phyloP scores from a whole-genome alignment of 2,888 invertebrate genomes.

The Nymphalis c-album region DNA sequence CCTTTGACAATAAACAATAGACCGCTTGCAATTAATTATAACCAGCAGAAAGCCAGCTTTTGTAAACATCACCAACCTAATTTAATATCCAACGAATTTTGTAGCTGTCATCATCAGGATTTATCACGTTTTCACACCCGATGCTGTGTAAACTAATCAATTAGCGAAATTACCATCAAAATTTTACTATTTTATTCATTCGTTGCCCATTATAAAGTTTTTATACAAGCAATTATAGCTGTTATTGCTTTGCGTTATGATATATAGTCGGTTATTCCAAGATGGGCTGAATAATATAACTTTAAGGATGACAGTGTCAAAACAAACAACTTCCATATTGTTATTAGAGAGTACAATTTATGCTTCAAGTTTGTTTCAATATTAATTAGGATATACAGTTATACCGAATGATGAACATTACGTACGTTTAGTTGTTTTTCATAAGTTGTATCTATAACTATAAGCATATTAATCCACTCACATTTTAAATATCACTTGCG shows the following conservation, averaged over 20 bases:
- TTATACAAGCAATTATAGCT: constrained; percentile 9
- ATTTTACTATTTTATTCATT: constrained; percentile 28
- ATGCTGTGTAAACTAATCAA: constrained; percentile 31
- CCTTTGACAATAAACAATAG: constrained; percentile 8
- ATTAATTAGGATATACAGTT: constrained; percentile 39
- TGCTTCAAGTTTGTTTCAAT: constrained; percentile 42
- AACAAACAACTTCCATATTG: constrained; percentile 43
- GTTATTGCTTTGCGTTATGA: constrained; percentile 10
- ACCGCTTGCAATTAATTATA: constrained; percentile 6
- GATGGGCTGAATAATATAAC: constrained; percentile 22
- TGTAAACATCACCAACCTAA: constrained; percentile 15
- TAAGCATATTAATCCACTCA: no score
- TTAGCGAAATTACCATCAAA: constrained; percentile 23
- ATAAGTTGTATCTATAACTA: no score
- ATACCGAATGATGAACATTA: constrained; percentile 3
- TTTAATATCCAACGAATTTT: constrained; percentile 14
- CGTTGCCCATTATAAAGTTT: constrained; percentile 8
- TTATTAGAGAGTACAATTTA: constrained; percentile 45
- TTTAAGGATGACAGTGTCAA: constrained; percentile 38
- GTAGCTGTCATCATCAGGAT: constrained; percentile 23
- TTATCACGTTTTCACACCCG: constrained; percentile 33
- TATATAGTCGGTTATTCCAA: neutral
- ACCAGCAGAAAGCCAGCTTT: constrained; percentile 1
- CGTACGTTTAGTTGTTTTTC: neutral
- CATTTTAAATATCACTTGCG: no score